Evolutionary conservation across 53 echinoderm and acorn worm species (phyloP), one percentile per base, ranked within the genome.

Genomic region (Apostichopus leukothele): DNA sequence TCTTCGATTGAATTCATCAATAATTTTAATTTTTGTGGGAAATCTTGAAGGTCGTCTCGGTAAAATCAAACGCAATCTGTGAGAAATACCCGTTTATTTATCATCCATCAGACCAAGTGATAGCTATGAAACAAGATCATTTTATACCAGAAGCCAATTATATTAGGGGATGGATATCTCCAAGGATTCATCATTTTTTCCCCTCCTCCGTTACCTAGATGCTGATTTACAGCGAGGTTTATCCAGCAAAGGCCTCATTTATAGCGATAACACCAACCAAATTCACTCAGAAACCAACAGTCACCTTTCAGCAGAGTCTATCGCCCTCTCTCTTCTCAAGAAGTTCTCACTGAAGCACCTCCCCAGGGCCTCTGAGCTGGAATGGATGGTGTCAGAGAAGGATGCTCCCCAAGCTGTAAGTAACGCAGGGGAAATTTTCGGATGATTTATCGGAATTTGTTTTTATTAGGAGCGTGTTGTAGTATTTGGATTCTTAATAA

Each of bases 321-420:
- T 98, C 20, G 98, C 98, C 73, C 91, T 98, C 75, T 94, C 94
- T 7, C 93, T 98, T 50, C 91, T 98, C 16, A 93, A 96, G 90
- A 98, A 98, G 89, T 98, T 96, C 88, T 96, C 98, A 8, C 93
- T 90, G 81, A 96, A 96, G 79, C 95, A 98, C 71, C 90, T 98
- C 7, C 98, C 98, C 7, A 91, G 95, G 6, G 98, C 98, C n/a
- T 98, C 98, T 0, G 98, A 98, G 51, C 91, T 98, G 3, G 94
- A 96, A 52, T 98, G 98, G 98, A 74, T 98, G 88, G 98, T 98
- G 20, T 96, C 98, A 0, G 98, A 98, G 27, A 92, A 96, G 18
- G 98, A 98, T 86, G 98, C 95, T 1, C 98, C 98, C 5, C 98
- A 98, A 90, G 94, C 94, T 54, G 98, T 98, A 79, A 86, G 93